Percentiles rank a stretch among this genome's conserved stretches.
Evolutionary conservation across 2,797 vertebrate genomes (phyloP).

Genomic region (Tympanoctomys barrerae): DNA sequence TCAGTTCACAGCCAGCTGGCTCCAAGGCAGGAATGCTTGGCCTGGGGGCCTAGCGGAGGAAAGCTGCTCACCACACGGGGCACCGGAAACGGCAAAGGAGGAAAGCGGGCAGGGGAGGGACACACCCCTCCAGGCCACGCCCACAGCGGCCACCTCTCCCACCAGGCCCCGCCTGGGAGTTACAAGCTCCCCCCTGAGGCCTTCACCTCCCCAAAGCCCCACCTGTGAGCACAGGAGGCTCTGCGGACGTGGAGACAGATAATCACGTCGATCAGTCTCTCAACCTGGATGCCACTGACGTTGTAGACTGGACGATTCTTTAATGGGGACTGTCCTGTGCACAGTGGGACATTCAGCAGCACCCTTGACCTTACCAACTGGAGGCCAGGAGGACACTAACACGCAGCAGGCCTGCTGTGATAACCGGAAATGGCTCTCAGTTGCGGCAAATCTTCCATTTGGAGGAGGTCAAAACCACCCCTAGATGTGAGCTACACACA

Average conservation of each 20-base stretch:
- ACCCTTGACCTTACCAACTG: background rate
- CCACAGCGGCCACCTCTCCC: background rate
- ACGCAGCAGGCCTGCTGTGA: background rate
- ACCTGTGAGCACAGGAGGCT: background rate
- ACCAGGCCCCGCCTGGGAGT: background rate
- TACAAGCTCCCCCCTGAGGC: background rate
- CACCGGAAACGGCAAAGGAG: background rate
- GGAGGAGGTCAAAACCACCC: background rate
- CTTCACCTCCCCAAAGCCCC: background rate
- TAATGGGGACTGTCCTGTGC: background rate
- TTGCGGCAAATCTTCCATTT: background rate
- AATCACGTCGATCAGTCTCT: background rate
- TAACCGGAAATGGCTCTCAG: background rate
- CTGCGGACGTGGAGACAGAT: background rate
- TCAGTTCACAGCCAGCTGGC: background rate
- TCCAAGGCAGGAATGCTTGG: background rate
- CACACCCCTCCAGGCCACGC: background rate
- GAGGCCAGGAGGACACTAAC: background rate
- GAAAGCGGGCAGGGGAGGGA: background rate
- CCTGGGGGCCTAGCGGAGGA: background rate
- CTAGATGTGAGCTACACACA: background rate
- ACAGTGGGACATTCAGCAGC: background rate
- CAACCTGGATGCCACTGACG: background rate
- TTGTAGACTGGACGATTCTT: background rate
- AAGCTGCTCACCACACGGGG: background rate